Base-by-base conservation (phyloP, 1,140 invertebrate genomes). In the Hyles euphorbiae region DNA sequence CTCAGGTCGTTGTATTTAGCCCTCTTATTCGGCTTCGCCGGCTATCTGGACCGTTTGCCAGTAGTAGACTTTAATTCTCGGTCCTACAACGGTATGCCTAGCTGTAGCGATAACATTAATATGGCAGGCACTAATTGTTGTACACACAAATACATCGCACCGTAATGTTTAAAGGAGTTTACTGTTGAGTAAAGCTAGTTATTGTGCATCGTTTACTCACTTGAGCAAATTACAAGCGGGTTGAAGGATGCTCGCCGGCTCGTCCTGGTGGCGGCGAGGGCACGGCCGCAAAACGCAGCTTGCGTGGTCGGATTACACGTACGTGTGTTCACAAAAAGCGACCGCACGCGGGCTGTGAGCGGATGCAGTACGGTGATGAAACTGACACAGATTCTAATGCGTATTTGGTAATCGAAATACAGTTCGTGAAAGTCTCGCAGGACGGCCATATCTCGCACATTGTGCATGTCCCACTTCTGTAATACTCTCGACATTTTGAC, bases 381-480 rank as follows among this genome's bases (percentile, higher is more conserved):
- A 87, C 77, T 86, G 85, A 86, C 85, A 88, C 81, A 88, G 82
- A 86, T 87, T 87, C 82, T 87, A 87, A 85, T 80, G 76, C 74
- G 78, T 80, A 84, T 88, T 88, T 87, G 83, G 83, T 86, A 87
- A 88, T 87, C 82, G 82, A 84, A 83, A 72, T 77, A 73, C 75
- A 75, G 71, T 72, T 79, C 83, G 85, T 88, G 83, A 88, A 88
- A 88, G 85, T 87, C 82, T 80, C 79, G 70, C 76, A 86, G 77
- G 80, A 78, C 81, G 72, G 75, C 67, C 56, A 68, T 74, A 74
- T 82, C 78, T 83, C 74, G 64, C 68, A 74, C 67, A 79, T 81
- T 81, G 78, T 82, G 67, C 67, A 66, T 72, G 82, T 76, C 75
- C 83, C 72, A 88, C 81, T 83, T 85, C 58, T 56, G 72, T 64